These are phyloP conservation scores for Struthidea cinerea DNA, from an alignment of 2,113 vertebrate genomes.

Conservation along the genomic window DNA sequence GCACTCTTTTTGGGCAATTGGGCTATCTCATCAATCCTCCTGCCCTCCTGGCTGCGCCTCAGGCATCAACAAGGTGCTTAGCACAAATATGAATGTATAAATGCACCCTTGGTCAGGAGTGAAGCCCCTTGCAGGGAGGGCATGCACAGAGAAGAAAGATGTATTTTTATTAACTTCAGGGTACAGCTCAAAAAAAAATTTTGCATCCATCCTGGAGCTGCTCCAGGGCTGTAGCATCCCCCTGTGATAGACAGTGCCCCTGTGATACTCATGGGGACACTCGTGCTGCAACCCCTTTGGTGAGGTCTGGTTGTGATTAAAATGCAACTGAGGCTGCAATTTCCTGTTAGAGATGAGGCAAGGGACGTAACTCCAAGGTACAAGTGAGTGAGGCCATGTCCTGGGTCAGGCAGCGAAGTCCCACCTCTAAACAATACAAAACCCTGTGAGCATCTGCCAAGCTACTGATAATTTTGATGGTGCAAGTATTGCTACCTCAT, in stretches of 20 bases:
- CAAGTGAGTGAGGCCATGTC: neutral
- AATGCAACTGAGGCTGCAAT: neutral
- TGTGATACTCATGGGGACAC: rapidly evolving
- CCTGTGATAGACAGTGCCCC: neutral
- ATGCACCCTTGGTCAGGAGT: neutral
- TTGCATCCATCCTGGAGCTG: neutral
- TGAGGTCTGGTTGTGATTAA: neutral
- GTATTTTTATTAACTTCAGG: neutral
- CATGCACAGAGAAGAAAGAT: neutral
- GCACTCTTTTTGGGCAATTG: neutral
- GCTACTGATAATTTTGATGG: neutral
- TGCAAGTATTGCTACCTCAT: neutral
- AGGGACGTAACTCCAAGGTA: neutral
- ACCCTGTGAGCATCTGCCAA: neutral
- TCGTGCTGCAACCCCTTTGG: rapidly evolving
- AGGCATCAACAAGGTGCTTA: neutral
- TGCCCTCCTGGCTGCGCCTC: neutral
- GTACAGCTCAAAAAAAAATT: neutral
- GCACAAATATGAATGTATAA: neutral
- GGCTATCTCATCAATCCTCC: neutral
- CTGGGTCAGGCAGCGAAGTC: rapidly evolving
- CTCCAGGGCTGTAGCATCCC: neutral
- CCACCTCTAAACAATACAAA: neutral
- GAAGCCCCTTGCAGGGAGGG: neutral
- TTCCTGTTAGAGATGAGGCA: neutral